These are phyloP conservation scores for Lasaia peninsularis DNA, from an alignment of 1,140 invertebrate species.

Conservation along the genomic window DNA sequence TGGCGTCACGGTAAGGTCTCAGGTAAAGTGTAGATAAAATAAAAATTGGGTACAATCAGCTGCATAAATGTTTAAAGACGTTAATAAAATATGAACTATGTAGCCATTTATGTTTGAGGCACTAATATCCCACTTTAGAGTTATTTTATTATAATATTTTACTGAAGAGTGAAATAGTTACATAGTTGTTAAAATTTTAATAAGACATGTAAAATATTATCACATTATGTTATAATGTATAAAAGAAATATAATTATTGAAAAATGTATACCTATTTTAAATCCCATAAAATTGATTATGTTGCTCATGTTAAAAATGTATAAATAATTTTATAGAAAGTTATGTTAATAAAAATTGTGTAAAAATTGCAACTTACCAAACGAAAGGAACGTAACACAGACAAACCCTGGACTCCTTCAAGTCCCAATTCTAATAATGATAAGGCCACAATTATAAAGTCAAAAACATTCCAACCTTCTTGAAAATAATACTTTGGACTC, in stretches of 20 bases:
- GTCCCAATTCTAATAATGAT: conserved; percentile 93
- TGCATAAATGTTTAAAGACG: no score
- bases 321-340: conserved; percentile 13
- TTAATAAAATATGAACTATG: no score
- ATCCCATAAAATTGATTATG: not conserved
- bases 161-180: no score
- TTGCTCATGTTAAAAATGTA: not conserved
- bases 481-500: conserved; percentile 98
- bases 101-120: no score
- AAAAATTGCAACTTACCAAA: conserved; percentile 86
- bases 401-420: conserved; percentile 95
- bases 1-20: no score
- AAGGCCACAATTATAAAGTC: conserved; percentile 98
- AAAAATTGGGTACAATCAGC: no score
- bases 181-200: no score
- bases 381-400: conserved; percentile 98
- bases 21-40: no score
- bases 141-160: no score
- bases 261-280: conserved; percentile 1
- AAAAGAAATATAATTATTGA: not conserved
- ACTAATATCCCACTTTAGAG: no score
- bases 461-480: conserved; percentile 99
- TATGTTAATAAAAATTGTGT: conserved; percentile 20
- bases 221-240: not conserved
- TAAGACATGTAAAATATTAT: no score